phyloP scores from a whole-genome alignment of 37 sponge, comb jelly and placozoan genomes.

The Eunapius fragilis region DNA sequence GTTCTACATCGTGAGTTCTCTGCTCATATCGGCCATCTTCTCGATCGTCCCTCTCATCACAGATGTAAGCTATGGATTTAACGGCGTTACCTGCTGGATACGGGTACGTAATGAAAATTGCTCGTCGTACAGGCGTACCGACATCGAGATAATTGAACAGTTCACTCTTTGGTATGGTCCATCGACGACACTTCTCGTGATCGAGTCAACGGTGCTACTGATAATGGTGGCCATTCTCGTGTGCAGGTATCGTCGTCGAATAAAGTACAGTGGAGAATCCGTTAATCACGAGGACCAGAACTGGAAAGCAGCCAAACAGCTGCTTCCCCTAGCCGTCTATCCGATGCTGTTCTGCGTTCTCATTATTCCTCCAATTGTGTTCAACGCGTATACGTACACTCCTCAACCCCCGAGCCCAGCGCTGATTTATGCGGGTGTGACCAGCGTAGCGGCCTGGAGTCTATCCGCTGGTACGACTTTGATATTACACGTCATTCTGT shows the following conservation, averaged over 20 bases:
- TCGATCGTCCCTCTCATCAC: neutral
- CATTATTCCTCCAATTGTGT: neutral
- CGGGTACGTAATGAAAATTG: neutral
- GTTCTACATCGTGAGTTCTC: neutral
- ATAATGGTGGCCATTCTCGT: neutral
- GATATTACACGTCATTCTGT: too few species aligned
- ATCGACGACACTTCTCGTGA: neutral
- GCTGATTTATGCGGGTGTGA: neutral
- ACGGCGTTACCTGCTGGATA: conserved; percentile 6
- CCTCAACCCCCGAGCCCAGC: neutral
- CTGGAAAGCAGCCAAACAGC: neutral
- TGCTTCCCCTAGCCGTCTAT: neutral
- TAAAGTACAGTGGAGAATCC: too few species aligned
- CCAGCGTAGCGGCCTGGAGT: too few species aligned
- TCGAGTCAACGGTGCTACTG: neutral
- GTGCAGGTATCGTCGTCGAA: neutral
- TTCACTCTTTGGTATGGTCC: conserved; percentile 6
- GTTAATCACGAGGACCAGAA: too few species aligned
- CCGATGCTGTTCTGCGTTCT: neutral
- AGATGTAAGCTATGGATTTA: neutral
- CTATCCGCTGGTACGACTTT: too few species aligned
- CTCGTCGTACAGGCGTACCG: neutral
- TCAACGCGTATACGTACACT: neutral
- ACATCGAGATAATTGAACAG: neutral
- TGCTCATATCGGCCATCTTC: neutral